phyloP scores from a whole-genome alignment of 2,113 vertebrate genomes.

The Equus quagga region DNA sequence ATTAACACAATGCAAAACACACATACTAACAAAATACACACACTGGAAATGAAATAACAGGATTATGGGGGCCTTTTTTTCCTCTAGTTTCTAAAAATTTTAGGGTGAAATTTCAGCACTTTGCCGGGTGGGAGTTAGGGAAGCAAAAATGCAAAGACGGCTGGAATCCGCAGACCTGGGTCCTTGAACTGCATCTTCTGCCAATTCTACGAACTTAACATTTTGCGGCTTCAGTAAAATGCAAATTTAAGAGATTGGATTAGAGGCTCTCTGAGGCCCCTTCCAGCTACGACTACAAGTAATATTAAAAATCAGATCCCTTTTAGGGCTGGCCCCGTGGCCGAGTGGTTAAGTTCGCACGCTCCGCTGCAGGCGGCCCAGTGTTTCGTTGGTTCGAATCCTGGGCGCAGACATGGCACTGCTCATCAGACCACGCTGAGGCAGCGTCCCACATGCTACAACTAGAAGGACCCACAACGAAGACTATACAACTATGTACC shows the following conservation, averaged over 20 bases:
- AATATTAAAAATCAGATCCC: neutral
- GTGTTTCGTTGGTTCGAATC: too few species aligned
- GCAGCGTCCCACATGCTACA: too few species aligned
- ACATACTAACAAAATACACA: too few species aligned
- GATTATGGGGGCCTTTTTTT: neutral
- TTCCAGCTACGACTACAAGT: neutral
- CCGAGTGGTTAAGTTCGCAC: too few species aligned
- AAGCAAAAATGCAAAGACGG: neutral
- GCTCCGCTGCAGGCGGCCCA: too few species aligned
- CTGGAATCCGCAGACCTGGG: fast-evolving
- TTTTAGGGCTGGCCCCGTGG: neutral
- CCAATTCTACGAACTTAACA: neutral
- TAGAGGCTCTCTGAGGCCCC: neutral
- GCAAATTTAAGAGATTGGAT: neutral
- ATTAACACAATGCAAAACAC: neutral
- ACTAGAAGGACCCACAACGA: too few species aligned
- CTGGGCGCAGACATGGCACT: too few species aligned
- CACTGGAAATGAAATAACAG: neutral
- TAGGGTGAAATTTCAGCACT: neutral
- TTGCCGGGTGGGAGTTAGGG: fast-evolving
- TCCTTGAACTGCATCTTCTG: too few species aligned
- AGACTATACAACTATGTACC: too few species aligned
- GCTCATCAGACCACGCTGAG: too few species aligned
- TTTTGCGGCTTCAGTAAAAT: neutral
- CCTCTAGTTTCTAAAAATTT: neutral